phyloP scores from a whole-genome alignment of 2,797 vertebrate species.

The Morelia viridis region DNA sequence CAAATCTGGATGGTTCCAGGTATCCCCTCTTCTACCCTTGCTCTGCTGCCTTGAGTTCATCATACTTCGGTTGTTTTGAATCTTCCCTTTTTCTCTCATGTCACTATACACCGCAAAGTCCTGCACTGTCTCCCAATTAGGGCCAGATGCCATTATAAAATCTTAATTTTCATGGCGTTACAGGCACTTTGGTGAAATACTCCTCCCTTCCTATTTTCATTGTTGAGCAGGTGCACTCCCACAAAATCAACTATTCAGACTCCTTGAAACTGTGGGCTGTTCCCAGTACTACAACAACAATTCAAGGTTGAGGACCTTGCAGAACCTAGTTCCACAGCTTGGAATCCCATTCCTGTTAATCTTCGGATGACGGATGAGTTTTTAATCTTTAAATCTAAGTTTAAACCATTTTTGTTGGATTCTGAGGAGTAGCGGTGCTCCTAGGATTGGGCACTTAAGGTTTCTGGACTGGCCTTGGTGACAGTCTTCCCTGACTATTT shows the following conservation, averaged over 20 bases:
- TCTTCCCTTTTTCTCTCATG: too few relatives aligned
- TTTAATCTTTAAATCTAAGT: background rate
- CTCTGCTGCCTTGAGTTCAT: too few relatives aligned
- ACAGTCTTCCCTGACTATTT: background rate
- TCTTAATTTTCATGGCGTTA: background rate
- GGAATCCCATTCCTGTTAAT: background rate
- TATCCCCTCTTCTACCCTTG: too few relatives aligned
- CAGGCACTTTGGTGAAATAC: background rate
- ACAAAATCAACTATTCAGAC: background rate
- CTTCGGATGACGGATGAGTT: background rate
- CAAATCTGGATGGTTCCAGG: too few relatives aligned
- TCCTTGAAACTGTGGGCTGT: background rate
- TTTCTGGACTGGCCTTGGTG: background rate
- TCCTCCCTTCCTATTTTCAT: background rate
- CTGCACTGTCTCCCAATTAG: too few relatives aligned
- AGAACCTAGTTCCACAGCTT: background rate
- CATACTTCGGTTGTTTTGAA: too few relatives aligned
- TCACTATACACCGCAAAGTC: too few relatives aligned
- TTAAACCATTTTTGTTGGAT: background rate
- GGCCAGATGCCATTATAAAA: too few relatives aligned
- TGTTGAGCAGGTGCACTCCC: background rate
- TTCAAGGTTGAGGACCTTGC: background rate
- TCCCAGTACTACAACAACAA: background rate
- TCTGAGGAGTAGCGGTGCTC: background rate
- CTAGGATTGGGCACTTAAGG: background rate